Evolutionary conservation across 2,797 vertebrate species (phyloP), one percentile per base, ranked within the genome.

Genomic region (Dallia pectoralis): DNA sequence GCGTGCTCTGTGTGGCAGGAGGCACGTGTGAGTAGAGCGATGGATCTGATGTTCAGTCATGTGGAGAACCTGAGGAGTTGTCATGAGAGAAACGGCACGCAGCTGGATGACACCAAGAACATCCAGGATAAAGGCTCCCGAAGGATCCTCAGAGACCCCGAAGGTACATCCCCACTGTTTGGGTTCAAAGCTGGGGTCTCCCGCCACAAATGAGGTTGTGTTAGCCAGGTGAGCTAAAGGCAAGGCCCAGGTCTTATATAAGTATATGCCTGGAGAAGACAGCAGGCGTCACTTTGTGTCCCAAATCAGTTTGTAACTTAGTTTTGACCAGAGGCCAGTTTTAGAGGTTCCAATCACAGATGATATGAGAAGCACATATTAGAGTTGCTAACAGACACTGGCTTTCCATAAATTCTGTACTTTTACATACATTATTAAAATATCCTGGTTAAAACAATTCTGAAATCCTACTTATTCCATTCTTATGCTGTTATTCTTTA

Each of bases 21-120:
- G 87, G 95, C 93, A 1, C 89, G 93, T 59, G 88, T 95, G 86
- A 95, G 92, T 76, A 87, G 89, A 3, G 94, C 94, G 0, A 92
- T 95, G 0, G 94, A 95, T 81, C 91, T 96, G 82, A 95, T 96
- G 95, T 90, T 95, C 30, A 89, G 94, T 79, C 95, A 96, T 0
- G 93, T 96, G 86, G 95, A 96, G 86, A 95, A 93, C 72, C 85
- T 96, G 83, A 93, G 88, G 86, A 83, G 88, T 61, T 88, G 87
- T 11, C 92, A 93, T 4, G 64, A 89, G 76, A 88, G 82, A 69
- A 92, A 93, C 51, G 72, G 79, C 0, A 68, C 84, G 0, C 95
- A 96, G 84, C 90, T 96, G 80, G 92, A 95, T 80, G 94, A 96
- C 77, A 91, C 92, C 81, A 95, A 88, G 82, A 92, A 84, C 72